phyloP scores from a whole-genome alignment of 2,888 invertebrate genomes.

The Leucophenga montana region DNA sequence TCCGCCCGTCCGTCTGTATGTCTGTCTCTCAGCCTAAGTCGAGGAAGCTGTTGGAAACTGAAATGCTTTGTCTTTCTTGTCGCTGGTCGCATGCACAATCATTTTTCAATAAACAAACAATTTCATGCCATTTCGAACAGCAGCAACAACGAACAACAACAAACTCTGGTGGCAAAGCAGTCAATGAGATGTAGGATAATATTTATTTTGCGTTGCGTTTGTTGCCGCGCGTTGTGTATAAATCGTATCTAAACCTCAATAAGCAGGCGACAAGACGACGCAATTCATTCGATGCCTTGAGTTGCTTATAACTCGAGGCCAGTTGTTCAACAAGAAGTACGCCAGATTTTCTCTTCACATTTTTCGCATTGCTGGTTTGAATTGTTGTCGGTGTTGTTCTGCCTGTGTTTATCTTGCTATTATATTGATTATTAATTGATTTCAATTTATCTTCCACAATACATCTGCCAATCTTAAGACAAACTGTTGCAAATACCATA shows the following conservation, averaged over 20 bases:
- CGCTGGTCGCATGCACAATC: conserved; percentile 50
- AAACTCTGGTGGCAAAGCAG: too few species aligned
- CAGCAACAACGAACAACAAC: neutral
- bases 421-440: conserved; percentile 37
- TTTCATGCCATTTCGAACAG: conserved; percentile 51
- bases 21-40: neutral
- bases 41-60: neutral
- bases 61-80: conserved; percentile 1
- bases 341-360: neutral
- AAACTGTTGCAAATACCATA: neutral
- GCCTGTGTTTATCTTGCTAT: conserved; percentile 8
- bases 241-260: conserved; percentile 67
- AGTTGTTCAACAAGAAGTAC: too few species aligned
- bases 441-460: conserved; percentile 25
- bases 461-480: neutral
- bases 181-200: neutral
- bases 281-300: conserved; percentile 49
- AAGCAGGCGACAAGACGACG: conserved; percentile 67
- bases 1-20: neutral
- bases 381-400: neutral
- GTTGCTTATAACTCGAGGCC: neutral
- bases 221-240: conserved; percentile 49
- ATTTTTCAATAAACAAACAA: conserved; percentile 67
- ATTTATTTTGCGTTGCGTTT: conserved; percentile 47
- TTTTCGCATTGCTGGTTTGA: neutral